phyloP scores from a whole-genome alignment of 2,797 vertebrate species.

The Microcaecilia unicolor region DNA sequence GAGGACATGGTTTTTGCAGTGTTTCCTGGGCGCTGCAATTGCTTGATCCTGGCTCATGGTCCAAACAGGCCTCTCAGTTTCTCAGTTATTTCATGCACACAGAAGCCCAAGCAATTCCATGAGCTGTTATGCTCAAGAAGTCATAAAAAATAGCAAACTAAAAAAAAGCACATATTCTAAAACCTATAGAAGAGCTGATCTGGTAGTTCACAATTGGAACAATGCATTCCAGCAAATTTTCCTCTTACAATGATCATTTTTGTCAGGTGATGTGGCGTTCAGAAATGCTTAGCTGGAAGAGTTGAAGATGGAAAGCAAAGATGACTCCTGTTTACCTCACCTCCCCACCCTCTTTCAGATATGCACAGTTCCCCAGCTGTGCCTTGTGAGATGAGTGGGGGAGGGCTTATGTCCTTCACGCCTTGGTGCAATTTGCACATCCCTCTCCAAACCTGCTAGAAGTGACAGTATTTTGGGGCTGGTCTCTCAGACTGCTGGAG shows the following conservation, averaged over 20 bases:
- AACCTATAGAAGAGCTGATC: too few relatives aligned
- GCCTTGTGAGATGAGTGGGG: not conserved
- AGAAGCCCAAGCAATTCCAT: too few relatives aligned
- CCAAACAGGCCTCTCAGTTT: too few relatives aligned
- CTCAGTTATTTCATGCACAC: too few relatives aligned
- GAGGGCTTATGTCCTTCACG: conserved; percentile 24
- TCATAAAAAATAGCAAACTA: too few relatives aligned
- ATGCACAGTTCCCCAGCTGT: conserved; percentile 23
- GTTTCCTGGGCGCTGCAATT: too few relatives aligned
- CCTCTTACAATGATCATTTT: too few relatives aligned
- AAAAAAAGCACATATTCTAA: too few relatives aligned
- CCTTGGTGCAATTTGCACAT: conserved; percentile 20
- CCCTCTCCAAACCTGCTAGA: not conserved
- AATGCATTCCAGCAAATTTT: not conserved
- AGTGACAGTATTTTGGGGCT: conserved; percentile 11
- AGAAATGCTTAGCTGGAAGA: not conserved
- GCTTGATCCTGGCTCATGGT: too few relatives aligned
- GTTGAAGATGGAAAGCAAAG: not conserved
- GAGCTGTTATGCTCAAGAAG: too few relatives aligned
- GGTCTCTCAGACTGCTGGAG: conserved; percentile 9
- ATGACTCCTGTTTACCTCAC: not conserved
- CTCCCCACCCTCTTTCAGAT: conserved; percentile 3
- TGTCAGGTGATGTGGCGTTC: not conserved
- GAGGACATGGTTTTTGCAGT: too few relatives aligned
- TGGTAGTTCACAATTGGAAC: too few relatives aligned